phyloP scores from a whole-genome alignment of 2,888 invertebrate species.

The Hyposoter dolosus region DNA sequence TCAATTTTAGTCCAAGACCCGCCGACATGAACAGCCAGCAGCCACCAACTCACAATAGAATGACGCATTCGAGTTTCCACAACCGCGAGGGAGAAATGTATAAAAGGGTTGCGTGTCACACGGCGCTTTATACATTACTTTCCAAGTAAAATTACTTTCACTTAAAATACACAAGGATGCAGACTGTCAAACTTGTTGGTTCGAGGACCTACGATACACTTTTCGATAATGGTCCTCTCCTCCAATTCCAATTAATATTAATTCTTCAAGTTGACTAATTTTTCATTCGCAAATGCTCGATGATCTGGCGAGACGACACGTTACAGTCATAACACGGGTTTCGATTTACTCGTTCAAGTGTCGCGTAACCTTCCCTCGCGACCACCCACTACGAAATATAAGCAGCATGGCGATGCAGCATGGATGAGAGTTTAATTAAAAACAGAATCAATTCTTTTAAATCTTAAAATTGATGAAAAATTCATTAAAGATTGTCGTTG shows the following conservation, averaged over 20 bases:
- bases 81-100: constrained; percentile 44
- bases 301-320: constrained; percentile 44
- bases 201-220: no score
- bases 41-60: constrained; percentile 6
- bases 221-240: no score
- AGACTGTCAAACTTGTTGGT: constrained; percentile 44
- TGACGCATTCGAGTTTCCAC: constrained; percentile 54
- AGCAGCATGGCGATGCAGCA: no score
- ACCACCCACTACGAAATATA: constrained; percentile 53
- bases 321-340: constrained; percentile 63
- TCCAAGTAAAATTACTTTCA: constrained; percentile 11
- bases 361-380: constrained; percentile 19
- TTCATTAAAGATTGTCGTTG: neutral
- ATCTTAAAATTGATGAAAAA: no score
- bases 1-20: constrained; percentile 48
- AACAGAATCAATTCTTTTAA: no score
- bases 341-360: constrained; percentile 47
- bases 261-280: constrained; percentile 3
- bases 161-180: constrained; percentile 21
- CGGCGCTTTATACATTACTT: no score
- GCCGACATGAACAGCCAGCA: neutral
- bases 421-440: no score
- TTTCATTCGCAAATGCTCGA: constrained; percentile 37
- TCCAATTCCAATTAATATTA: no score
- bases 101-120: constrained; percentile 52